Evolutionary conservation across 1,140 invertebrate species (phyloP).

Genomic region (Lithobius niger): DNA sequence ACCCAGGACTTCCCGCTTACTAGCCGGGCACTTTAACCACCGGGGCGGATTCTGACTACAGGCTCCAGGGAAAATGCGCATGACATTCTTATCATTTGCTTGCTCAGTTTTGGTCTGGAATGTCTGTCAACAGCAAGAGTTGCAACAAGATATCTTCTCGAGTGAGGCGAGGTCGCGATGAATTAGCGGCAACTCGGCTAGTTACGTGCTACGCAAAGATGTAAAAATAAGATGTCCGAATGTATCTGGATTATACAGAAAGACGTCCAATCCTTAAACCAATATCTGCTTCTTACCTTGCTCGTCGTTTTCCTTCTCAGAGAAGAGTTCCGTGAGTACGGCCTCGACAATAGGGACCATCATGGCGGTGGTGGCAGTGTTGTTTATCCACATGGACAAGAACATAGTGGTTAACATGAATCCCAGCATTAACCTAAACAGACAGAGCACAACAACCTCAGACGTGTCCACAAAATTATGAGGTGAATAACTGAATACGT

Average conservation of each 20-base stretch:
- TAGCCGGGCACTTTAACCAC: too few relatives aligned
- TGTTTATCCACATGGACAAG: constrained; percentile 34
- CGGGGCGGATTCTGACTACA: too few relatives aligned
- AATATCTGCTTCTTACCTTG: neutral
- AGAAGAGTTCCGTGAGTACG: constrained; percentile 20
- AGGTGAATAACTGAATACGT: too few relatives aligned
- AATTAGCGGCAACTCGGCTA: neutral
- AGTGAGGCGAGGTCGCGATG: neutral
- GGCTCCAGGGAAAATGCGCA: too few relatives aligned
- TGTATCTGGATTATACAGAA: neutral
- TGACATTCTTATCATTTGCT: too few relatives aligned
- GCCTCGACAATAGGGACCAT: constrained; percentile 31
- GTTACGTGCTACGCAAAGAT: neutral
- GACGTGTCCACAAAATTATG: too few relatives aligned
- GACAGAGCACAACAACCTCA: too few relatives aligned
- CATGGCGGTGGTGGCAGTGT: constrained; percentile 30
- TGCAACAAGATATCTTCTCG: neutral
- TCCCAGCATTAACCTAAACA: constrained; percentile 30
- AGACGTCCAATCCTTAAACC: neutral
- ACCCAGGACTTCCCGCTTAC: too few relatives aligned
- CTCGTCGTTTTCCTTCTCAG: neutral
- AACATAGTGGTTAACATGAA: constrained; percentile 37
- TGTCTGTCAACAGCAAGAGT: too few relatives aligned
- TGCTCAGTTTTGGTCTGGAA: too few relatives aligned
- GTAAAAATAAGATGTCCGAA: neutral